Evolutionary conservation across 1,140 invertebrate species (phyloP).

Genomic region (Macrobrachium nipponense): DNA sequence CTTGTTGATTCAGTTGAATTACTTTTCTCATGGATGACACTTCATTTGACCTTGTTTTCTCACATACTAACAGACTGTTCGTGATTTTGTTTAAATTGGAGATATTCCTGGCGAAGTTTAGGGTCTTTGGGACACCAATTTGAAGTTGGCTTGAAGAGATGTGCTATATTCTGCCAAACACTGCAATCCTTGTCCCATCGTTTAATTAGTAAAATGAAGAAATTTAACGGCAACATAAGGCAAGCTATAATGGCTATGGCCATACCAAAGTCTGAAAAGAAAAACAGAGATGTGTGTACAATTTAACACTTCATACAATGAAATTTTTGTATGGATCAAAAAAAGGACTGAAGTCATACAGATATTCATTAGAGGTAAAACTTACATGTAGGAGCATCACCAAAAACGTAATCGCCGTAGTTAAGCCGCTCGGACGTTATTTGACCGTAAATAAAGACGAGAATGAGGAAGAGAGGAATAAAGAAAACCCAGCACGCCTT

Average conservation of each 20-base stretch:
- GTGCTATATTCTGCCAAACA: neutral
- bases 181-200: constrained; percentile 6
- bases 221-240: constrained; percentile 33
- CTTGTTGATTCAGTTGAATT: no score
- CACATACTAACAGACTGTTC: no score
- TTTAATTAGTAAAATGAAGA: constrained; percentile 19
- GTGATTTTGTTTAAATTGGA: no score
- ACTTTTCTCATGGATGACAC: no score
- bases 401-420: constrained; percentile 53
- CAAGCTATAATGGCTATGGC: constrained; percentile 16
- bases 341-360: neutral
- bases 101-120: constrained; percentile 19
- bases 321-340: constrained; percentile 1
- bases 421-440: constrained; percentile 26
- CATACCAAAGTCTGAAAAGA: constrained; percentile 35
- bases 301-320: neutral
- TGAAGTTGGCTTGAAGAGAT: constrained; percentile 35
- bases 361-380: neutral
- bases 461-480: constrained; percentile 77
- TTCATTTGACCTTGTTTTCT: no score
- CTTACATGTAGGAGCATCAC: constrained; percentile 32
- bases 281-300: neutral
- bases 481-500: constrained; percentile 83
- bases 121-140: constrained; percentile 49
- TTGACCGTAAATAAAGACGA: constrained; percentile 78